Evolutionary conservation across 2,797 vertebrate species (phyloP).

Genomic region (Miichthys miiuy): DNA sequence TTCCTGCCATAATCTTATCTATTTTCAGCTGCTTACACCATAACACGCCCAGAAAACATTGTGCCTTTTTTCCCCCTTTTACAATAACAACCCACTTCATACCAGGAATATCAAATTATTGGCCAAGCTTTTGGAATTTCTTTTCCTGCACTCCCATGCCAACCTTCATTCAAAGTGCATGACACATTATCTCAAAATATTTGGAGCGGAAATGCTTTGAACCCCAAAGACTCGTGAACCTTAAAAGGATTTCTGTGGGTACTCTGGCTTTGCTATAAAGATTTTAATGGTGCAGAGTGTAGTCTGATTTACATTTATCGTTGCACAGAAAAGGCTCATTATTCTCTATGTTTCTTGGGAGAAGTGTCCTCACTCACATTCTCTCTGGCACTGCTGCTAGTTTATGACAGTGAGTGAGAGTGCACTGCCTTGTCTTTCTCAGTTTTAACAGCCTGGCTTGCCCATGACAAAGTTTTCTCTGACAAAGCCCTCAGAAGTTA

Average conservation of each 20-base stretch:
- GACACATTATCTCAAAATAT: conserved; percentile 39
- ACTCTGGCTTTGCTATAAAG: background rate
- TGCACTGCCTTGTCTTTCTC: conserved; percentile 30
- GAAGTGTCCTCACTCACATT: conserved; percentile 35
- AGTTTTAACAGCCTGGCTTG: conserved; percentile 35
- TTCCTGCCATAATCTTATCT: conserved; percentile 37
- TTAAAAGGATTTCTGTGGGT: conserved; percentile 21
- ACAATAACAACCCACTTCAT: conserved; percentile 6
- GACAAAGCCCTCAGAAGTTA: conserved; percentile 4
- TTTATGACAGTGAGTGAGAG: conserved; percentile 28
- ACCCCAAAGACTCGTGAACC: conserved; percentile 18
- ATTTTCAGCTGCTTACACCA: conserved; percentile 2
- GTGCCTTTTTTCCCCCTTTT: background rate
- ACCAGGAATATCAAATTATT: background rate
- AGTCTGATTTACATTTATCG: background rate
- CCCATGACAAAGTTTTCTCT: conserved; percentile 13
- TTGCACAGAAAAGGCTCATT: conserved; percentile 12
- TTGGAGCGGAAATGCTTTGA: conserved; percentile 35
- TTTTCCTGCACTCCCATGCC: conserved; percentile 33
- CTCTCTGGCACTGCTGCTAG: conserved; percentile 24
- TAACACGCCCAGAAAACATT: conserved; percentile 23
- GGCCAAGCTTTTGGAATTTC: conserved; percentile 15
- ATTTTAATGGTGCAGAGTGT: background rate
- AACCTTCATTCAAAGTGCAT: conserved; percentile 23
- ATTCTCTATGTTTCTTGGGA: background rate